Percentiles rank a stretch among this genome's conserved stretches.
Evolutionary conservation across 37 sponge, comb jelly and placozoan genomes (phyloP).

Genomic region (Oopsacas minuta): DNA sequence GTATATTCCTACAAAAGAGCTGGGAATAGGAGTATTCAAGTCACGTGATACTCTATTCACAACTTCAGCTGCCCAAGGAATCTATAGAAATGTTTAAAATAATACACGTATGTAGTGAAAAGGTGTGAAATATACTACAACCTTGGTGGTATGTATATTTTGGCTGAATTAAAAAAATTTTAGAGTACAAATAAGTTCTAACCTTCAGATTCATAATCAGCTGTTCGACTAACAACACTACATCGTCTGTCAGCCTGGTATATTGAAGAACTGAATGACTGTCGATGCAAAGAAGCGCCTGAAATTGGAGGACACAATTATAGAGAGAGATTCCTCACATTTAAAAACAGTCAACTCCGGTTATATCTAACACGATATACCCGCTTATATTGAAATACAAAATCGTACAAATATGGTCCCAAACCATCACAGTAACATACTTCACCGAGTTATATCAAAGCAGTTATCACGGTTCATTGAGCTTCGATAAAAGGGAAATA

Average conservation of each 20-base stretch:
- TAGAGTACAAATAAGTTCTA: neutral
- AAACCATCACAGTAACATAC: no score
- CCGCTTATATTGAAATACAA: no score
- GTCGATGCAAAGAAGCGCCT: slow-evolving; percentile 64
- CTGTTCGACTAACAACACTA: slow-evolving; percentile 64
- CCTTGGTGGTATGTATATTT: no score
- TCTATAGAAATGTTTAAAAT: neutral
- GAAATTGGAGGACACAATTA: neutral
- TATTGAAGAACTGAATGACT: slow-evolving; percentile 23
- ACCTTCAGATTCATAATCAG: slow-evolving; percentile 81
- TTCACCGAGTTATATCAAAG: no score
- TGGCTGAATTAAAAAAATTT: no score
- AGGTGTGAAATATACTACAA: no score
- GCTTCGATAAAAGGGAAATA: no score
- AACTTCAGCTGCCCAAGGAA: neutral
- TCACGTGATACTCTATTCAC: neutral
- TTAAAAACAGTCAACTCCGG: no score
- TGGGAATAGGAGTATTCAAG: neutral
- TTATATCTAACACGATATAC: no score
- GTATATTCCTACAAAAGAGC: neutral
- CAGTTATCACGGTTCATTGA: no score
- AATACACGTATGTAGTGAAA: neutral
- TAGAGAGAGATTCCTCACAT: no score
- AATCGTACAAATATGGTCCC: no score
- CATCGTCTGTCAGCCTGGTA: slow-evolving; percentile 29